phyloP scores from a whole-genome alignment of 2,797 vertebrate genomes.

The Periparus ater region DNA sequence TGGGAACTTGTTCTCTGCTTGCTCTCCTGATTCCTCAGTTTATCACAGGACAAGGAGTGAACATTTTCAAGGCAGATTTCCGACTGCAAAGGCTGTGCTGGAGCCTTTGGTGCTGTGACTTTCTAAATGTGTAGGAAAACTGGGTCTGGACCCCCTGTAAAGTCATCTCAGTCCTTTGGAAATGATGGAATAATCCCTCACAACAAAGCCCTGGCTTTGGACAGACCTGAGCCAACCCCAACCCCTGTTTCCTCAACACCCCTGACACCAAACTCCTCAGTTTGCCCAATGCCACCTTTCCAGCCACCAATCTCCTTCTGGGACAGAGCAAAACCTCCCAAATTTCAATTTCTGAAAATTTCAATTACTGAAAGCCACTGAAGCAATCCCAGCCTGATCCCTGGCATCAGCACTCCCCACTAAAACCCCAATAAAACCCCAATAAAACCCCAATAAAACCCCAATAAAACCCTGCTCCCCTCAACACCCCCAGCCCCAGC shows the following conservation, averaged over 20 bases:
- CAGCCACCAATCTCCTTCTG: not conserved
- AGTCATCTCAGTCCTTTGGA: not conserved
- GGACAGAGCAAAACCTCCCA: not conserved
- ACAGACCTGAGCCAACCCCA: not conserved
- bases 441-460: too few species aligned
- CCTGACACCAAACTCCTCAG: not conserved
- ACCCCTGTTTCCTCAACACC: not conserved
- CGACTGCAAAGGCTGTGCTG: not conserved
- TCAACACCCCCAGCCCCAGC: rapidly evolving
- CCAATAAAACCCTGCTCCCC: not conserved
- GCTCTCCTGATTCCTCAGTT: not conserved
- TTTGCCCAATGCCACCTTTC: not conserved
- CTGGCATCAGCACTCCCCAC: not conserved
- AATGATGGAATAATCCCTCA: not conserved
- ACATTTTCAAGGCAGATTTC: not conserved
- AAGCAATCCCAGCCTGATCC: not conserved
- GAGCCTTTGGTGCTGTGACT: not conserved
- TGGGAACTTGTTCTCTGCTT: not conserved
- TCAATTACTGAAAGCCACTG: not conserved
- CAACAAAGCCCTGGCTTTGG: rapidly evolving
- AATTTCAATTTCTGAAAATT: too few species aligned
- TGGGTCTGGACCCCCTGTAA: not conserved
- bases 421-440: not conserved
- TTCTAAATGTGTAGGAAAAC: not conserved
- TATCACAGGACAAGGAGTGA: not conserved